Evolutionary conservation across 2,888 invertebrate species (phyloP), one percentile per base, ranked within the genome.

Genomic region (Plagodis pulveraria): DNA sequence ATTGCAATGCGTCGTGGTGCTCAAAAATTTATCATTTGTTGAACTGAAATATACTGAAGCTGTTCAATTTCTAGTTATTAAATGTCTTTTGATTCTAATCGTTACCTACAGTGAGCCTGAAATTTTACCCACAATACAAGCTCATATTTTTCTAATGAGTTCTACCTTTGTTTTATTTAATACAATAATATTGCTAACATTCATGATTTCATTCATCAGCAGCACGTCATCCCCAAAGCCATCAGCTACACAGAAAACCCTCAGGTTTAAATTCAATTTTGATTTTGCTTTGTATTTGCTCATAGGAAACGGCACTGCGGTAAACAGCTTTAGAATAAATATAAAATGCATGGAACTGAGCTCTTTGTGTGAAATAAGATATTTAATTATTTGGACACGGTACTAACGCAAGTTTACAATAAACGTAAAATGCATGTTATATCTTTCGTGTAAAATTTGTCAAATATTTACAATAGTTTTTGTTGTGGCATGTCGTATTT

Each of bases 221-320:
- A 91, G 91, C 92, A 92, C 91, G 90, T 77, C 91, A 83, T 84
- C 90, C 91, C 81, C 91, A 87, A 90, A 91, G 91, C 81, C 91
- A 92, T 90, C 92, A 92, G 87, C 85, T 91, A 87, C 92, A 92
- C 88, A 84, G 92, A 91, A 92, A 92, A 77, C 78, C 90, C 81
- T 92, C 91, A 92, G 92, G 92, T 92, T 82, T 78, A 79, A 73
- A 78, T 81, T 79, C 75, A 70, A 80, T 82, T 83, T 82, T 71
- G 74, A 68, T 63, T 64, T 63, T 62, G 63, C 62, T 61, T 56
- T 36, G 35, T 55, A 45, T 32, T 41, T 45, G 56, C 60, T 49
- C 53, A 50, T 46, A 50, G 38, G 12, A 53, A 41, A 56, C 43
- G 4, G 35, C 60, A 56, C 59, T 8, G 4, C 22, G 22, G 50